Base-by-base conservation (phyloP, 2,113 vertebrate species). In the Burhinus bistriatus region DNA sequence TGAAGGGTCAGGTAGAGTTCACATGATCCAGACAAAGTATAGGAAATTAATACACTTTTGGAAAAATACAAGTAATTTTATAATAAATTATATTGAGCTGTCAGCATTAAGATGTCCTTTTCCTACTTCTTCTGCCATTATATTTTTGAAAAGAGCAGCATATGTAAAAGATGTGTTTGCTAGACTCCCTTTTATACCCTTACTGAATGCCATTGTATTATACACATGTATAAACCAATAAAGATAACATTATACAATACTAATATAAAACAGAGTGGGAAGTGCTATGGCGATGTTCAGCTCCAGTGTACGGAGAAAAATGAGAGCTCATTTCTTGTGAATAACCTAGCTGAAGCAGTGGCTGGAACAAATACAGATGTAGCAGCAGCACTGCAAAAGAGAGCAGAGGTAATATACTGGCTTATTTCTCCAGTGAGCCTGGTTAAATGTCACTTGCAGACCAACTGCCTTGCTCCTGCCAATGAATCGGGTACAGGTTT, bases 51-150 rank as follows among this genome's bases (percentile, higher is more conserved):
- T 71, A 82, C 1, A 8, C 9, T 79, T 90, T 70, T 40, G 47
- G 65, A 89, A 96, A 95, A 97, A 83, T 30, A 65, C 26, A 96
- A 68, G 12, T 5, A 75, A 61, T 75, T 96, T 79, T 68, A 57
- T 44, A 65, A 30, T 44, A 87, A 88, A 14, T 18, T 14, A 88
- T 76, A 87, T 13, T 66, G 21, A 80, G 32, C 30, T 83, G 40
- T 38, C 36, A 38, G 6, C 29, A 59, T 73, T 83, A 22, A 32
- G 32, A 29, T 38, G 34, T n/a, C 38, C 7, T 79, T 54, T 88
- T 72, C 52, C 40, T 76, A 18, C 11, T 51, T 69, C 42, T 95
- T 90, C 68, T 54, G 6, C 9, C 11, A 32, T 13, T 57, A 29
- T 6, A 52, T 51, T 69, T 86, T 87, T 83, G 16, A 78, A 81